A percentile compares a stretch with the other conserved stretches of the same genome.
Conservation (phyloP, 2,888 invertebrate genomes). For the Blera fallax region DNA sequence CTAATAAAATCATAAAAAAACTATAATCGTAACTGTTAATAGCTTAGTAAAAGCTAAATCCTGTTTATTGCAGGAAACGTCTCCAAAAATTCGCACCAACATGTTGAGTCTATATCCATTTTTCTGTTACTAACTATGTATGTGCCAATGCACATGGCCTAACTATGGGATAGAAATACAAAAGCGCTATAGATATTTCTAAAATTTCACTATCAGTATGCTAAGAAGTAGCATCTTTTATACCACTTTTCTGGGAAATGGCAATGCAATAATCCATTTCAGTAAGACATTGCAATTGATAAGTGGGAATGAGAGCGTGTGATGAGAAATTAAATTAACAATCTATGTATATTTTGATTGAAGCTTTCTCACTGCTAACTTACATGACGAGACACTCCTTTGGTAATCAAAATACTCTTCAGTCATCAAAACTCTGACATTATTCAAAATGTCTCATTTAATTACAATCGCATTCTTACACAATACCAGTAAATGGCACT, state of each 20-base stretch:
- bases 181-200: background rate
- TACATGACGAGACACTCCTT: constrained; percentile 12
- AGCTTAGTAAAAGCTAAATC: too few species aligned
- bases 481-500: constrained; percentile 51
- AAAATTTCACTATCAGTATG: background rate
- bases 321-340: constrained; percentile 24
- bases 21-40: too few species aligned
- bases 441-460: constrained; percentile 62
- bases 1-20: too few species aligned
- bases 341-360: background rate
- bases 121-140: too few species aligned
- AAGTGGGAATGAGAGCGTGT: constrained; percentile 56
- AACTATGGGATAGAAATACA: too few species aligned
- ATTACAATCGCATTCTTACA: constrained; percentile 47
- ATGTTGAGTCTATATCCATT: too few species aligned
- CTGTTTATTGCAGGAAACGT: too few species aligned
- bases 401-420: constrained; percentile 34
- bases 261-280: constrained; percentile 19
- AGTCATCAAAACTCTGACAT: constrained; percentile 42
- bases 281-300: constrained; percentile 17
- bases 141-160: too few species aligned
- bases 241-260: constrained; percentile 21
- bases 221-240: constrained; percentile 16
- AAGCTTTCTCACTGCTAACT: background rate
- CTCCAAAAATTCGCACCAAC: too few species aligned